Evolutionary conservation across 2,888 invertebrate genomes (phyloP).

Genomic region (Drosophila colorata): DNA sequence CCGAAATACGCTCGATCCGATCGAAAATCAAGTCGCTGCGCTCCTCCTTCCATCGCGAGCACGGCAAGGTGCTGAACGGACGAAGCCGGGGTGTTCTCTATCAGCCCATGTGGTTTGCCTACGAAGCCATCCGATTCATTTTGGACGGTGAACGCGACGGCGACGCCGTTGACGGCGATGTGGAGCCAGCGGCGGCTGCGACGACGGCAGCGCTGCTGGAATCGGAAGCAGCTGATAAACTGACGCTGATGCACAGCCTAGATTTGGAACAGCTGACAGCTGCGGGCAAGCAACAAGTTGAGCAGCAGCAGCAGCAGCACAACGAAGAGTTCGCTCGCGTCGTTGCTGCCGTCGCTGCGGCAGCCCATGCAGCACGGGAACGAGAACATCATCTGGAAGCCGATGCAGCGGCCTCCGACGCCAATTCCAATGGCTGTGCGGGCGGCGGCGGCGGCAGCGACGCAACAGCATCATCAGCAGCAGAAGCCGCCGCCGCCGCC

Average conservation of each 20-base stretch:
- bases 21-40: constrained; percentile 84
- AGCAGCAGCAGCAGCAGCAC: constrained; percentile 45
- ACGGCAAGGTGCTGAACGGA: constrained; percentile 83
- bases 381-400: constrained; percentile 51
- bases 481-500: constrained; percentile 26
- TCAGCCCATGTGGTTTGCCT: constrained; percentile 85
- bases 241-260: constrained; percentile 70
- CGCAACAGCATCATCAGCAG: constrained; percentile 27
- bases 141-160: constrained; percentile 80
- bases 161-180: constrained; percentile 41
- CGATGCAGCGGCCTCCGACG: constrained; percentile 49
- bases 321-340: constrained; percentile 66
- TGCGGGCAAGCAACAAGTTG: constrained; percentile 48
- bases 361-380: constrained; percentile 63
- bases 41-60: constrained; percentile 84
- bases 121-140: constrained; percentile 84
- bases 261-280: constrained; percentile 74
- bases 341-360: constrained; percentile 71
- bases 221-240: constrained; percentile 67
- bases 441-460: constrained; percentile 39
- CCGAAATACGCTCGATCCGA: constrained; percentile 84
- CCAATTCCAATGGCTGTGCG: constrained; percentile 53
- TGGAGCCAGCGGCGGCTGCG: constrained; percentile 13
- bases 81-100: constrained; percentile 82
- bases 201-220: constrained; percentile 27